These are phyloP conservation scores for Lasioglossum marginatum DNA, from an alignment of 2,888 invertebrate genomes.

Conservation along the genomic window DNA sequence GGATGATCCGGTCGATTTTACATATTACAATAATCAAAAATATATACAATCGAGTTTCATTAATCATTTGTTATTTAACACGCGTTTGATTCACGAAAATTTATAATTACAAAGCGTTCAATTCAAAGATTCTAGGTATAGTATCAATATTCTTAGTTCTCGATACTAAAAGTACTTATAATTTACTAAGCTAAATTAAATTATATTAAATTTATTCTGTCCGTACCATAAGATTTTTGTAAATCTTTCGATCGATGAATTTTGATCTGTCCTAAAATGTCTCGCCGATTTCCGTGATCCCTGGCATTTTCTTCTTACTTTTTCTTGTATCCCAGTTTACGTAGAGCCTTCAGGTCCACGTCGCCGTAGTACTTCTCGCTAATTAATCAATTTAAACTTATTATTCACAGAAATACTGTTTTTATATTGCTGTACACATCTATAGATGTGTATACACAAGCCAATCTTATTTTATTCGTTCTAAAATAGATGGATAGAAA, in stretches of 20 bases:
- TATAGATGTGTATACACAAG: too few relatives aligned
- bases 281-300: slow-evolving; percentile 13
- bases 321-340: slow-evolving; percentile 91
- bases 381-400: slow-evolving; percentile 58
- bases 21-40: background rate
- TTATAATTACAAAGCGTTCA: background rate
- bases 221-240: background rate
- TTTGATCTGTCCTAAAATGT: slow-evolving; percentile 1
- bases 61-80: background rate
- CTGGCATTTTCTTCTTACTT: slow-evolving; percentile 56
- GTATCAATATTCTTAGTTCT: background rate
- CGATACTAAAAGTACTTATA: background rate
- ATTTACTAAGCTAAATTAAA: slow-evolving; percentile 2
- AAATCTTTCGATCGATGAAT: slow-evolving; percentile 3
- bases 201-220: background rate
- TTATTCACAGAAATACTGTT: slow-evolving; percentile 17
- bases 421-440: background rate
- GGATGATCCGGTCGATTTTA: background rate
- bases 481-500: background rate
- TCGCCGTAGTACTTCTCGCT: slow-evolving; percentile 97
- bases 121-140: background rate
- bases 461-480: background rate
- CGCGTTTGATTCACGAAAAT: background rate
- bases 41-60: background rate
- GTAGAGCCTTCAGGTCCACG: slow-evolving; percentile 94